Percentiles rank a stretch among this genome's conserved stretches.
Evolutionary conservation across 2,888 invertebrate genomes (phyloP).

Genomic region (Nezara viridula): DNA sequence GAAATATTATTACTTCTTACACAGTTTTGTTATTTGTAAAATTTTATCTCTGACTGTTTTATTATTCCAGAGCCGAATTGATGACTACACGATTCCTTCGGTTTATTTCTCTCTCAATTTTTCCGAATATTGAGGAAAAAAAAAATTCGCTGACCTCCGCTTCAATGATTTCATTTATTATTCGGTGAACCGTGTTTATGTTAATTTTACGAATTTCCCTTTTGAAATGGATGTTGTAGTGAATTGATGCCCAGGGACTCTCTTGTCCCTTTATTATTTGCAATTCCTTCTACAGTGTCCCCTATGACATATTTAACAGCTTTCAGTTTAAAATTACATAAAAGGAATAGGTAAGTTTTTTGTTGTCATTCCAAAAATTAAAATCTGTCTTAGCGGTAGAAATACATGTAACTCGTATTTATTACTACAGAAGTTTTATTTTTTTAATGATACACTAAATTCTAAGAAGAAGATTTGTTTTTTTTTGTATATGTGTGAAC

Average conservation of each 20-base stretch:
- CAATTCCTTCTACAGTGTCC: not conserved
- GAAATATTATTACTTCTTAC: too few relatives aligned
- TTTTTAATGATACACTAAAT: too few relatives aligned
- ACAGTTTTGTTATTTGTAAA: not conserved
- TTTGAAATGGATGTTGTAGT: not conserved
- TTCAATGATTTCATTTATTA: not conserved
- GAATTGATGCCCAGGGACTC: not conserved
- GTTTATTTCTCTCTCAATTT: not conserved
- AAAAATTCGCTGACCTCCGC: not conserved
- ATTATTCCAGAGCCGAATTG: not conserved
- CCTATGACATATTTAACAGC: not conserved
- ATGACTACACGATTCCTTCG: not conserved
- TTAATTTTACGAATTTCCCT: not conserved
- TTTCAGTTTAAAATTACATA: not conserved
- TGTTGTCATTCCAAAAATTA: too few relatives aligned
- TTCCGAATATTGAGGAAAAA: not conserved
- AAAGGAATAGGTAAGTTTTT: not conserved
- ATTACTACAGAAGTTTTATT: too few relatives aligned
- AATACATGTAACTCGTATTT: too few relatives aligned
- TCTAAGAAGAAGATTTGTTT: too few relatives aligned
- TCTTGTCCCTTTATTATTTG: not conserved
- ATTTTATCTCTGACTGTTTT: not conserved
- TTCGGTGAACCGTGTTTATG: not conserved
- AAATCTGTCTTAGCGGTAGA: too few relatives aligned
- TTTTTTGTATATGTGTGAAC: too few relatives aligned